Conservation (phyloP, 2,797 vertebrate species). For the Alectoris magna region DNA sequence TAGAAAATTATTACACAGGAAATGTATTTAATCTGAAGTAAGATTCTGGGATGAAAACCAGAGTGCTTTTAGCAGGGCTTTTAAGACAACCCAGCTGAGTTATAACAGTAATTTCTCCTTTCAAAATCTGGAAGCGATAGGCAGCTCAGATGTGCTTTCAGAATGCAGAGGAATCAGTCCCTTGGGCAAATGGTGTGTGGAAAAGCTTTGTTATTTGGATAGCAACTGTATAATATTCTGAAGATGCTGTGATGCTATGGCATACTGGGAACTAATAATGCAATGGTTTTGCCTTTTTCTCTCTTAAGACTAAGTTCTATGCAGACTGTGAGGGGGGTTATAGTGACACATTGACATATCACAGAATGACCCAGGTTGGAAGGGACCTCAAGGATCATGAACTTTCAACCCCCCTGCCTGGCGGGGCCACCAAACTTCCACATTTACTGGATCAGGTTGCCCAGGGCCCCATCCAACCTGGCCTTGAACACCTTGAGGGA, state of each 20-base stretch:
- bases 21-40: neutral
- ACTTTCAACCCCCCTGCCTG: no score
- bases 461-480: no score
- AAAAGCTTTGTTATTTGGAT: neutral
- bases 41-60: constrained; percentile 13
- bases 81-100: constrained; percentile 10
- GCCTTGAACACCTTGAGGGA: no score
- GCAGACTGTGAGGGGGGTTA: neutral
- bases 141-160: neutral
- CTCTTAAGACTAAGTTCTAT: neutral
- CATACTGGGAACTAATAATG: neutral
- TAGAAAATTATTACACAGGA: neutral
- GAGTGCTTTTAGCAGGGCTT: constrained; percentile 11
- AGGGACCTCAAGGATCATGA: no score
- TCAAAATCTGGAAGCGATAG: constrained; percentile 47
- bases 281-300: neutral
- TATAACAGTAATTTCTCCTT: constrained; percentile 32
- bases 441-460: no score
- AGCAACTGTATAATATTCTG: neutral
- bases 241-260: neutral
- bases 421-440: no score
- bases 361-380: no score
- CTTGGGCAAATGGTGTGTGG: neutral
- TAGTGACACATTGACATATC: neutral
- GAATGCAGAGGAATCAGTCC: neutral